Percentiles rank a stretch among this genome's conserved stretches.
These are phyloP conservation scores for Lepilemur ruficaudatus DNA, from an alignment of 2,797 vertebrate genomes.

Conservation along the genomic window DNA sequence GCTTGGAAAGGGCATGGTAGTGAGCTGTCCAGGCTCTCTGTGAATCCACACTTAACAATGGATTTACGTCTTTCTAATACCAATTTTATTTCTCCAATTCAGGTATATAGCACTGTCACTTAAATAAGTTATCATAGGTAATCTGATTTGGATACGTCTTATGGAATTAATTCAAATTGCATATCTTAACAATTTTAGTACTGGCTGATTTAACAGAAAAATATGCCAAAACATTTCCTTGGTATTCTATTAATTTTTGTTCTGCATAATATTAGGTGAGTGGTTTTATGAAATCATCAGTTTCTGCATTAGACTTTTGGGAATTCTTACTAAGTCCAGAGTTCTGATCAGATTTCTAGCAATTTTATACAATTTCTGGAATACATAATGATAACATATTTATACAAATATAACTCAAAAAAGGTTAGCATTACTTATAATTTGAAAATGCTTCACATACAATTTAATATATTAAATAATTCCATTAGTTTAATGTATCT, in stretches of 20 bases:
- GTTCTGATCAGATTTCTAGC: neutral
- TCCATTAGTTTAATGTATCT: neutral
- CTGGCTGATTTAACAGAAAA: neutral
- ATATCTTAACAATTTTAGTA: neutral
- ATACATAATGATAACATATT: neutral
- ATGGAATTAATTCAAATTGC: neutral
- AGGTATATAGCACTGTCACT: neutral
- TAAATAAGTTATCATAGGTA: neutral
- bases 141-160: neutral
- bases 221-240: neutral
- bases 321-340: neutral
- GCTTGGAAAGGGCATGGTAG: neutral
- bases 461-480: neutral
- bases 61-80: neutral
- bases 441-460: neutral
- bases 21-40: neutral
- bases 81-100: neutral
- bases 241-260: neutral
- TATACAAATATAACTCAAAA: neutral
- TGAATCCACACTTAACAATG: neutral
- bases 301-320: neutral
- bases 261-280: neutral
- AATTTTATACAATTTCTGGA: neutral
- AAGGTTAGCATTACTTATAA: neutral
- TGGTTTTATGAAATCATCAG: neutral